These are phyloP conservation scores for Elgonia sp. DNA, from an alignment of 2,888 invertebrate species.

Conservation along the genomic window DNA sequence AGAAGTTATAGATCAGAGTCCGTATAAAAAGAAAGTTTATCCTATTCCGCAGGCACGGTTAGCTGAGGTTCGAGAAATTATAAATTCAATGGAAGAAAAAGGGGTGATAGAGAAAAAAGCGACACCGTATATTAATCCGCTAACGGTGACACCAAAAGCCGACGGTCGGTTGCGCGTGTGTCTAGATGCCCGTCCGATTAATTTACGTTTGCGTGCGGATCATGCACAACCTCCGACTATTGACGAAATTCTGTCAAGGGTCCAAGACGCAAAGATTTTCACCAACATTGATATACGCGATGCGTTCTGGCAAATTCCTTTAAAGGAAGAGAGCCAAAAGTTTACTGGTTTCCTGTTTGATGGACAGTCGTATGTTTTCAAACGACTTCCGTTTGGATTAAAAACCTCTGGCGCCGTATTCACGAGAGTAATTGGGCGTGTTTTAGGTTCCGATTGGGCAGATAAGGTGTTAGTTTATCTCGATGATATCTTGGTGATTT, in stretches of 20 bases:
- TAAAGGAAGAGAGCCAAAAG: too few relatives aligned
- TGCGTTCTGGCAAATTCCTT: too few relatives aligned
- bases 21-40: conserved; percentile 22
- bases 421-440: background rate
- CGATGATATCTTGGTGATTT: conserved; percentile 16
- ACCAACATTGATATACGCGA: too few relatives aligned
- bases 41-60: conserved; percentile 8
- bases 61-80: background rate
- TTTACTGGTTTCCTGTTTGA: too few relatives aligned
- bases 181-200: background rate
- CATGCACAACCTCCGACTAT: too few relatives aligned
- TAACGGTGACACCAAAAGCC: background rate
- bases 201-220: too few relatives aligned
- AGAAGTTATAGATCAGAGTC: background rate
- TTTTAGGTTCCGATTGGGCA: background rate
- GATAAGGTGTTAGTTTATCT: background rate
- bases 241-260: too few relatives aligned
- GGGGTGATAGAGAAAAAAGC: background rate
- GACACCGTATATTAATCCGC: background rate
- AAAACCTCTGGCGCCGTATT: conserved; percentile 8
- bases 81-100: conserved; percentile 2
- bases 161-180: background rate
- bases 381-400: background rate
- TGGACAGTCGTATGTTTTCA: conserved; percentile 10
- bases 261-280: too few relatives aligned